A percentile compares a stretch with the other conserved stretches of the same genome.
phyloP scores from a whole-genome alignment of 2,888 invertebrate species.

The Hypsopygia costalis region DNA sequence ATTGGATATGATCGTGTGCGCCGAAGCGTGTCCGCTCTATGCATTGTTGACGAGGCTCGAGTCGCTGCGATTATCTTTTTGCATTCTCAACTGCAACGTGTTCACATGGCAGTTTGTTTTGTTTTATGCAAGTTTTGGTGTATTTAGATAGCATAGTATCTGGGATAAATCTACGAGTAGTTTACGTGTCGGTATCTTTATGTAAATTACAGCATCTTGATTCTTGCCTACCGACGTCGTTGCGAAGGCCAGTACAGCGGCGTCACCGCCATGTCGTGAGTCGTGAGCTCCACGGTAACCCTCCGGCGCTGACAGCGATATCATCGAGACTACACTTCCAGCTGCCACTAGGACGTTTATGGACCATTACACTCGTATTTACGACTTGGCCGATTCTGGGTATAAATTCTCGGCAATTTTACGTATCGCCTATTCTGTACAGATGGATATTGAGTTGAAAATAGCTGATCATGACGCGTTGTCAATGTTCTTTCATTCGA shows the following conservation, averaged over 20 bases:
- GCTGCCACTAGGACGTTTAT: slow-evolving; percentile 48
- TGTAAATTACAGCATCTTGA: too few relatives aligned
- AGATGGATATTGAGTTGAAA: neutral
- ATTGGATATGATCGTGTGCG: slow-evolving; percentile 24
- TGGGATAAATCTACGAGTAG: neutral
- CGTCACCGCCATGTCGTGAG: slow-evolving; percentile 17
- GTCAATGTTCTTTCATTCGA: too few relatives aligned
- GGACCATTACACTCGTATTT: slow-evolving; percentile 50
- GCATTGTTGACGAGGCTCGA: slow-evolving; percentile 24
- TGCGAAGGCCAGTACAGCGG: neutral
- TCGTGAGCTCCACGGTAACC: slow-evolving; percentile 39
- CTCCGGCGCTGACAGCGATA: slow-evolving; percentile 41
- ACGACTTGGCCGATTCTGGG: slow-evolving; percentile 35
- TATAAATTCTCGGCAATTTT: slow-evolving; percentile 26
- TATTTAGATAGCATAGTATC: neutral
- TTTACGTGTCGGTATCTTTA: too few relatives aligned
- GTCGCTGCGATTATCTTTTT: slow-evolving; percentile 29
- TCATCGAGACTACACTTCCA: slow-evolving; percentile 46
- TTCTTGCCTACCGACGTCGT: slow-evolving; percentile 1
- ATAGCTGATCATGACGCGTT: neutral
- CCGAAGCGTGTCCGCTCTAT: slow-evolving; percentile 26
- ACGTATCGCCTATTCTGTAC: slow-evolving; percentile 4
- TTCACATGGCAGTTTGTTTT: slow-evolving; percentile 17
- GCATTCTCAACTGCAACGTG: slow-evolving; percentile 25
- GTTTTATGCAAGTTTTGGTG: slow-evolving; percentile 8